These are phyloP conservation scores for Aporophyla nigra DNA, from an alignment of 2,888 invertebrate species.

Conservation along the genomic window DNA sequence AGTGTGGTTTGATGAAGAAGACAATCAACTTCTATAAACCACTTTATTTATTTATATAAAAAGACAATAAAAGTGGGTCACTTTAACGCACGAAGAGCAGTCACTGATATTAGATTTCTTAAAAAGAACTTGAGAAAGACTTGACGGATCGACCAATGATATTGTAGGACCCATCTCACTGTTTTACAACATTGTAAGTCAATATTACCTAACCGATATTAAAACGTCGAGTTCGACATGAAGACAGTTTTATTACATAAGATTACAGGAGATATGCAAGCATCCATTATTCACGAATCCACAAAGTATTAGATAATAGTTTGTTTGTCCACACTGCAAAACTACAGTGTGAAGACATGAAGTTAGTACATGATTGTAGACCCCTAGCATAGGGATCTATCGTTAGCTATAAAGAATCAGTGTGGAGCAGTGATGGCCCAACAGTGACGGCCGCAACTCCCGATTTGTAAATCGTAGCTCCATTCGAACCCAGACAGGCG, in stretches of 20 bases:
- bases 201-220: conserved; percentile 51
- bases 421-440: no score
- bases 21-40: not conserved
- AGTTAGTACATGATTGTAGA: no score
- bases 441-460: no score
- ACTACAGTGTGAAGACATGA: not conserved
- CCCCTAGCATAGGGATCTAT: no score
- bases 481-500: no score
- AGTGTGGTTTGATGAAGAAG: not conserved
- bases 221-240: conserved; percentile 38
- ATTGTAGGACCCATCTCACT: conserved; percentile 45
- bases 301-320: conserved; percentile 19
- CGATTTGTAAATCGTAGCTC: no score
- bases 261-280: conserved; percentile 15
- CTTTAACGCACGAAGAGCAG: conserved; percentile 16
- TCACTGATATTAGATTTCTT: conserved; percentile 43
- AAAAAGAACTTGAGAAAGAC: conserved; percentile 30
- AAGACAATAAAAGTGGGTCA: conserved; percentile 20
- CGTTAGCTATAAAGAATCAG: no score
- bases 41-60: conserved; percentile 13
- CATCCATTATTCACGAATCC: conserved; percentile 10
- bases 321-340: not conserved
- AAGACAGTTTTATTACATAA: conserved; percentile 31
- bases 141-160: conserved; percentile 40
- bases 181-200: conserved; percentile 54